A percentile compares a stretch with the other conserved stretches of the same genome.
Evolutionary conservation across 2,113 vertebrate genomes (phyloP).

Genomic region (Aegithalos caudatus): DNA sequence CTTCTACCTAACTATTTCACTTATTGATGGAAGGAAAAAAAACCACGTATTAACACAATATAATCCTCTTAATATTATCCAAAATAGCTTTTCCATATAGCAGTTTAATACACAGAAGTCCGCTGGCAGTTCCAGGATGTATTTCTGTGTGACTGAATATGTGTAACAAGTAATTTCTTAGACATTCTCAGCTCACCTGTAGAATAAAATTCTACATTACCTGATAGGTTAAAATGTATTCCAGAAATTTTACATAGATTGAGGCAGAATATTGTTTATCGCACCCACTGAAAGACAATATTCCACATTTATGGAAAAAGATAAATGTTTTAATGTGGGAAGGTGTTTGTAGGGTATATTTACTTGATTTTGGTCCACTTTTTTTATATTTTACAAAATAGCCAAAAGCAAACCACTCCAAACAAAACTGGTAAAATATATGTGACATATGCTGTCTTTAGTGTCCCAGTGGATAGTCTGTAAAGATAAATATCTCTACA

Average conservation of each 20-base stretch:
- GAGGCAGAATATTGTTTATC: not conserved
- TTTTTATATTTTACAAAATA: not conserved
- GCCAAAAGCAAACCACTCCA: not conserved
- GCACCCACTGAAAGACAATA: not conserved
- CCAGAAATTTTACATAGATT: not conserved
- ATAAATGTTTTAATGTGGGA: not conserved
- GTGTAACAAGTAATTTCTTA: not conserved
- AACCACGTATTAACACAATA: not conserved
- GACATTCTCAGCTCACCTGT: not conserved
- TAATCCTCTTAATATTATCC: not conserved
- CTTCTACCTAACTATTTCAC: not conserved
- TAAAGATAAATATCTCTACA: not conserved
- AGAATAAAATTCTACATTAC: not conserved
- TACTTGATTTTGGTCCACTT: not conserved
- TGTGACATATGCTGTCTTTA: not conserved
- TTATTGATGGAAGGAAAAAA: not conserved
- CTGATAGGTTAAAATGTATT: not conserved
- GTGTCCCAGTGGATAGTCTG: not conserved
- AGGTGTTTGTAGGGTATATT: not conserved
- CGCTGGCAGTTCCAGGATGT: not conserved
- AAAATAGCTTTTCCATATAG: not conserved
- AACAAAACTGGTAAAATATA: not conserved
- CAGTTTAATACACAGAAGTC: not conserved
- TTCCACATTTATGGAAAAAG: not conserved
- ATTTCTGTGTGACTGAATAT: not conserved